These are phyloP conservation scores for Pseudolaguvia tuberculata DNA, from an alignment of 2,113 vertebrate genomes.

Conservation along the genomic window DNA sequence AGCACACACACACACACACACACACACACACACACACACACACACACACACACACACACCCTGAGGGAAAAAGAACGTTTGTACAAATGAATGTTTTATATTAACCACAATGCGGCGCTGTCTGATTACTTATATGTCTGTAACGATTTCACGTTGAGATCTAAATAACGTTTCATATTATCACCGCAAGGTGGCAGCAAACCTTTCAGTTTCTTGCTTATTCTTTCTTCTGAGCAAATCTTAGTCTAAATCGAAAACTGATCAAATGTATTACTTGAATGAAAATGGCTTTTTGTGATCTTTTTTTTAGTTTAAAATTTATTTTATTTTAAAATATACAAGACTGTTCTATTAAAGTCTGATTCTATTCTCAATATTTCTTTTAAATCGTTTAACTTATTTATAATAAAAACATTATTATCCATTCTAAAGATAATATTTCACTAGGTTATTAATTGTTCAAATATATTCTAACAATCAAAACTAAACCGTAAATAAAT, in stretches of 20 bases:
- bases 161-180: background rate
- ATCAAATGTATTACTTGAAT: background rate
- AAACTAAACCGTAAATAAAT: background rate
- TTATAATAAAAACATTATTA: no score
- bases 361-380: background rate
- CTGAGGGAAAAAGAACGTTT: no score
- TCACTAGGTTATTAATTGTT: background rate
- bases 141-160: background rate
- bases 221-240: background rate
- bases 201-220: background rate
- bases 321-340: no score
- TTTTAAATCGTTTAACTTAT: no score
- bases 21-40: no score
- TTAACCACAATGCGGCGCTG: conserved; percentile 56
- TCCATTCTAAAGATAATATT: no score
- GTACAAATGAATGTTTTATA: background rate
- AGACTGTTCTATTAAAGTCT: no score
- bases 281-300: background rate
- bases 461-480: background rate
- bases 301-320: background rate
- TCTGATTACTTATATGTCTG: conserved; percentile 38
- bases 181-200: conserved; percentile 64
- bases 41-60: no score
- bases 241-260: background rate
- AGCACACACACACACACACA: no score